Evolutionary conservation across 2,888 invertebrate genomes (phyloP).

Genomic region (Tuta absoluta): DNA sequence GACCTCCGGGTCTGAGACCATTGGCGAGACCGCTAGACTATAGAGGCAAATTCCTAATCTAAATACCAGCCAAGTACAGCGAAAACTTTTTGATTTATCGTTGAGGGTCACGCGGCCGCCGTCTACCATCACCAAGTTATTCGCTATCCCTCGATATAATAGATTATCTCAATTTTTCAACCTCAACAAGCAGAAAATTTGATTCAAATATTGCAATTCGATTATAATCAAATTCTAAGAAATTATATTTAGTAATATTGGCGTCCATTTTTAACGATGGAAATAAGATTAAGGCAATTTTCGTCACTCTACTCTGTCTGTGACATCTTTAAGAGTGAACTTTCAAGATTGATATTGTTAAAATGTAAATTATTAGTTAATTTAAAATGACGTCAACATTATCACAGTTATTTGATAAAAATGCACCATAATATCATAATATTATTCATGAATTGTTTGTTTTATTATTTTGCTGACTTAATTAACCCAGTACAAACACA

Average conservation of each 20-base stretch:
- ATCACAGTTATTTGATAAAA: too few relatives aligned
- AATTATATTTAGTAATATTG: neutral
- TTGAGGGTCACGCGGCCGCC: neutral
- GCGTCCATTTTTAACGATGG: neutral
- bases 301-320: slow-evolving; percentile 3
- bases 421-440: too few relatives aligned
- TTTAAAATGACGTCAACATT: too few relatives aligned
- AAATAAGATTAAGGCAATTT: neutral
- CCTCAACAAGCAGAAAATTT: neutral
- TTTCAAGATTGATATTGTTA: neutral
- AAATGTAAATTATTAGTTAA: neutral
- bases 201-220: neutral
- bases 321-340: neutral
- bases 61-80: neutral
- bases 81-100: slow-evolving; percentile 10
- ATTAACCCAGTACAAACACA: too few relatives aligned
- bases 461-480: too few relatives aligned
- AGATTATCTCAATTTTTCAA: slow-evolving; percentile 1
- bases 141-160: neutral
- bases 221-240: neutral
- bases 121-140: neutral
- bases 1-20: too few relatives aligned
- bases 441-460: too few relatives aligned
- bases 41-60: neutral
- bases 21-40: too few relatives aligned